Conservation (phyloP, 2,797 vertebrate genomes). For the Buphagus erythrorhynchus region DNA sequence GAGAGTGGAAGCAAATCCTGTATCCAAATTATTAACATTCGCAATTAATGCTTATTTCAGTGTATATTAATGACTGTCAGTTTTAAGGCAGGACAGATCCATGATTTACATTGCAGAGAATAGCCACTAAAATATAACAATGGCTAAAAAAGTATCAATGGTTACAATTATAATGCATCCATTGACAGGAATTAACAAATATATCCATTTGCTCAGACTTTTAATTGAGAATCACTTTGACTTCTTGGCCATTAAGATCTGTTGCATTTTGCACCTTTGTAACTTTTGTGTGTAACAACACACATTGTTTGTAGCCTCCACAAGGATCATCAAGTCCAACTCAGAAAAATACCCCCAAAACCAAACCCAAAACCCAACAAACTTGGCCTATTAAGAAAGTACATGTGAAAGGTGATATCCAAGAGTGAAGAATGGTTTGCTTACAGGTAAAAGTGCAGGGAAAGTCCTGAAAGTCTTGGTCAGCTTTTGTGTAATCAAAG, state of each 20-base stretch:
- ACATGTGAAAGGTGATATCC: neutral
- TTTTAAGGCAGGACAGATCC: neutral
- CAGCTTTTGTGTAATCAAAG: neutral
- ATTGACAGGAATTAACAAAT: neutral
- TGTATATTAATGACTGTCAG: neutral
- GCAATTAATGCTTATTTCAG: neutral
- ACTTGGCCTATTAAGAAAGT: neutral
- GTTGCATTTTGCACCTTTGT: neutral
- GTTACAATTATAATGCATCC: neutral
- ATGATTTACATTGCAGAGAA: neutral
- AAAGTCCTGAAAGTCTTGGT: neutral
- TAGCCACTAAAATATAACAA: neutral
- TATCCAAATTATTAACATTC: neutral
- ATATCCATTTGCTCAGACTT: neutral
- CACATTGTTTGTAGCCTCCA: neutral
- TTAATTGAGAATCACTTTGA: neutral
- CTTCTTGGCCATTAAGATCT: neutral
- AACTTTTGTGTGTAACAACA: neutral
- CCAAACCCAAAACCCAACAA: neutral
- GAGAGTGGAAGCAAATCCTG: neutral
- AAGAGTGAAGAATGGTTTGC: neutral
- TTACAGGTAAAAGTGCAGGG: neutral
- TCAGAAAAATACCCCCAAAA: neutral
- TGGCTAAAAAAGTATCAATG: neutral
- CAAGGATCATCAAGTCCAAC: neutral